Evolutionary conservation across 1,140 invertebrate genomes (phyloP), one percentile per base, ranked within the genome.

Genomic region (Sycophaga agraensis): DNA sequence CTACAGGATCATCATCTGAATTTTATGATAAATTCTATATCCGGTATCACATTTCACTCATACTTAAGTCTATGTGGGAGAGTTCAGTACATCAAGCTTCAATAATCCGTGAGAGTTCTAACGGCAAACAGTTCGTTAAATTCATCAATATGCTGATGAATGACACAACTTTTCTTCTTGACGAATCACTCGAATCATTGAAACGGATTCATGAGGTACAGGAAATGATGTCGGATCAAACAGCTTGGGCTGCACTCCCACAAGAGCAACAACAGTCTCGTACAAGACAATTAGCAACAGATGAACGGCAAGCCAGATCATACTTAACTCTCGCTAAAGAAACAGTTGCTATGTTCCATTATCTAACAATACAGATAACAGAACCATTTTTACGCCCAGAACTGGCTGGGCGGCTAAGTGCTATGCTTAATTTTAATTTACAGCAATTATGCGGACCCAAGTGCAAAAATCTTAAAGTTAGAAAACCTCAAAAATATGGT

Each of bases 121-220:
- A 88, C 53, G 92, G 92, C 9, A 93, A 93, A 66, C 92, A 98
- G 76, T 99, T 99, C 81, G 93, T 98, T 4, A 94, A 96, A 68
- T 99, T 99, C 75, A 89, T 98, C 26, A 99, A 99, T 77, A 98
- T 99, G 95, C 80, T 99, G 43, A 99, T 99, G 93, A 99, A 99
- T 75, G 97, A 99, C 75, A 98, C 96, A 8, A 99, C 96, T 31
- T 99, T 97, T 79, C 83, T 99, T 35, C 82, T 99, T 42, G 97
- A 99, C 74, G 97, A 99, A 79, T 97, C 94, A 75, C 81, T 97
- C 12, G 93, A 97, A 76, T 93, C 93, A 65, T 82, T 99, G 42
- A 98, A 98, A 72, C 85, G 93, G 64, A 97, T 98, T 68, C 94
- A 98, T 77, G 94, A 98, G 76, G 89, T 94, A 1, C 96, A 99